Conservation (phyloP, 2,888 invertebrate species). For the Ophion obscuratus region DNA sequence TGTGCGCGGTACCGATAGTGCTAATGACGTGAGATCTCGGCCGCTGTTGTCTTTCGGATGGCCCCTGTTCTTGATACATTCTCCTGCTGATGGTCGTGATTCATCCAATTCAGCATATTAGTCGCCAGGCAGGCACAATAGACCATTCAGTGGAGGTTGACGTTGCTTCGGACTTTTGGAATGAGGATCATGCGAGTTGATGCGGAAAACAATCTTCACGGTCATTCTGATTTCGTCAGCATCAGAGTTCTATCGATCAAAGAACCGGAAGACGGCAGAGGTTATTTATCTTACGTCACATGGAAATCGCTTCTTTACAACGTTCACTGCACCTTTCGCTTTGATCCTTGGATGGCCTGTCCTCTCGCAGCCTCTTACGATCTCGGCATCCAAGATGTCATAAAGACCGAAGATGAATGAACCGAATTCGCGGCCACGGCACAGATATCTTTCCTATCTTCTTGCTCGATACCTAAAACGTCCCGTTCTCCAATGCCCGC, state of each 20-base stretch:
- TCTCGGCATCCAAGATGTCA: neutral
- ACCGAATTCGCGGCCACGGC: neutral
- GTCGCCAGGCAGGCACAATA: neutral
- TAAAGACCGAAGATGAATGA: conserved; percentile 3
- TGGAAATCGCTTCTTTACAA: too few species aligned
- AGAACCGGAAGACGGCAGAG: too few species aligned
- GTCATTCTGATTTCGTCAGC: neutral
- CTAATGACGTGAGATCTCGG: conserved; percentile 29
- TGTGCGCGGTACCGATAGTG: conserved; percentile 11
- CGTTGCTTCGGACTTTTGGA: too few species aligned
- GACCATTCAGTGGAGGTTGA: neutral
- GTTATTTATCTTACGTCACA: too few species aligned
- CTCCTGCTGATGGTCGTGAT: neutral
- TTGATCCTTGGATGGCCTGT: too few species aligned
- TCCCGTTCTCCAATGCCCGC: neutral
- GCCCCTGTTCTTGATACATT: conserved; percentile 3
- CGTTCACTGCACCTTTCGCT: too few species aligned
- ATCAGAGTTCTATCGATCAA: neutral
- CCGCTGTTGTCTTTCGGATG: neutral
- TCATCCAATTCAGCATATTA: conserved; percentile 12
- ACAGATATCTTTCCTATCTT: neutral
- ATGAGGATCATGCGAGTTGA: too few species aligned
- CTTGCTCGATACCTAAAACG: neutral
- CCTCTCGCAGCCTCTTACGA: neutral
- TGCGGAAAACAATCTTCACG: too few species aligned